Conservation (phyloP, 1,140 invertebrate genomes). For the Ceratosolen solmsi region DNA sequence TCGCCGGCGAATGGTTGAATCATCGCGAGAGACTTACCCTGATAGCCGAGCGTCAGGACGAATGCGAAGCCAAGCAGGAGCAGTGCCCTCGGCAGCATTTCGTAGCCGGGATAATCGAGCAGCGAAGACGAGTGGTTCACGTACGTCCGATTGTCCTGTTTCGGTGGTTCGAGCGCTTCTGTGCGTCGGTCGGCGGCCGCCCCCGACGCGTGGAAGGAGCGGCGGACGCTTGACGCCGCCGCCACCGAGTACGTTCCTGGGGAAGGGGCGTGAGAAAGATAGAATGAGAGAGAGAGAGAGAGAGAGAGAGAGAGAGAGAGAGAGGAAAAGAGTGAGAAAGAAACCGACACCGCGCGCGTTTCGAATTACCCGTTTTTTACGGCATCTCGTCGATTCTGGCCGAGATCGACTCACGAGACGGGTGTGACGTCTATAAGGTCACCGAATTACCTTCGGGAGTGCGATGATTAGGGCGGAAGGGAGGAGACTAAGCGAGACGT, state of each 20-base stretch:
- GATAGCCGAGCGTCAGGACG: slow-evolving; percentile 23
- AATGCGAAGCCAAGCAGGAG: slow-evolving; percentile 28
- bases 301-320: background rate
- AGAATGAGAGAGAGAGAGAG: background rate
- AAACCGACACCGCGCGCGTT: background rate
- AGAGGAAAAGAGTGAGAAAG: background rate
- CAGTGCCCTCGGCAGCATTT: slow-evolving; percentile 27
- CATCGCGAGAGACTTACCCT: background rate
- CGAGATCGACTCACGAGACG: background rate
- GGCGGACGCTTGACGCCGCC: background rate
- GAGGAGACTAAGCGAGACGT: too few relatives aligned
- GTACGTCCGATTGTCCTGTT: background rate
- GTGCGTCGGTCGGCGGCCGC: slow-evolving; percentile 25
- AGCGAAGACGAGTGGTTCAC: background rate
- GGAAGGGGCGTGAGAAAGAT: background rate
- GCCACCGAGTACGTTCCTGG: background rate
- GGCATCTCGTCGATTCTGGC: background rate
- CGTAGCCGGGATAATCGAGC: background rate
- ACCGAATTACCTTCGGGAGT: background rate
- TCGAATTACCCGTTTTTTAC: slow-evolving; percentile 16
- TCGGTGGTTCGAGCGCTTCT: slow-evolving; percentile 44
- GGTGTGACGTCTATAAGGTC: background rate
- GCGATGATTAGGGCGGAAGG: too few relatives aligned
- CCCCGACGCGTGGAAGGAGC: background rate
- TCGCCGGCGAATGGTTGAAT: too few relatives aligned